Evolutionary conservation across 2,888 invertebrate species (phyloP).

Genomic region (Amitus sp.): DNA sequence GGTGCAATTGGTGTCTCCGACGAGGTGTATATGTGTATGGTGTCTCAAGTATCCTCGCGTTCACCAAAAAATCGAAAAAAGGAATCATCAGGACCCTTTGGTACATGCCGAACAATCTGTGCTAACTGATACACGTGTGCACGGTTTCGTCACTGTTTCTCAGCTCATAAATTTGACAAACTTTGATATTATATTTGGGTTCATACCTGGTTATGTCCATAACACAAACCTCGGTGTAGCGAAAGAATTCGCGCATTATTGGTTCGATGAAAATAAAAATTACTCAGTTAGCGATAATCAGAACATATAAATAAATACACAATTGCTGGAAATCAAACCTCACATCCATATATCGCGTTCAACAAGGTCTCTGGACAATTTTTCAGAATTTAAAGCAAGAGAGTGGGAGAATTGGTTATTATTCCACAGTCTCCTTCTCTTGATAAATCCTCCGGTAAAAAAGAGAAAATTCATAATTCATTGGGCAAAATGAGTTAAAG

Average conservation of each 20-base stretch:
- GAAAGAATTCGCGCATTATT: constrained; percentile 15
- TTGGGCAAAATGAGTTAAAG: constrained; percentile 12
- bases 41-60: constrained; percentile 23
- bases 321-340: not conserved
- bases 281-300: not conserved
- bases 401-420: constrained; percentile 17
- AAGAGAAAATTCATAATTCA: not conserved
- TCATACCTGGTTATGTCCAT: constrained; percentile 22
- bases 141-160: constrained; percentile 16
- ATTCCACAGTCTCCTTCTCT: constrained; percentile 12
- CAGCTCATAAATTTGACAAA: constrained; percentile 13
- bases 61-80: constrained; percentile 1
- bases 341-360: constrained; percentile 2
- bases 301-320: too few species aligned
- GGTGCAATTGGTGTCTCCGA: constrained; percentile 24
- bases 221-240: constrained; percentile 7
- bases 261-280: constrained; percentile 2
- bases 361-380: not conserved
- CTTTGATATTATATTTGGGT: constrained; percentile 23
- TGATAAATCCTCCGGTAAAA: not conserved
- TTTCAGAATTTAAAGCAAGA: constrained; percentile 2
- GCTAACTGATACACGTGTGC: too few species aligned
- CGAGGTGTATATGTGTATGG: constrained; percentile 14
- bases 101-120: constrained; percentile 10
- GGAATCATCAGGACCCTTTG: constrained; percentile 13